phyloP scores from a whole-genome alignment of 2,888 invertebrate genomes.

The Metacarcinus magister region DNA sequence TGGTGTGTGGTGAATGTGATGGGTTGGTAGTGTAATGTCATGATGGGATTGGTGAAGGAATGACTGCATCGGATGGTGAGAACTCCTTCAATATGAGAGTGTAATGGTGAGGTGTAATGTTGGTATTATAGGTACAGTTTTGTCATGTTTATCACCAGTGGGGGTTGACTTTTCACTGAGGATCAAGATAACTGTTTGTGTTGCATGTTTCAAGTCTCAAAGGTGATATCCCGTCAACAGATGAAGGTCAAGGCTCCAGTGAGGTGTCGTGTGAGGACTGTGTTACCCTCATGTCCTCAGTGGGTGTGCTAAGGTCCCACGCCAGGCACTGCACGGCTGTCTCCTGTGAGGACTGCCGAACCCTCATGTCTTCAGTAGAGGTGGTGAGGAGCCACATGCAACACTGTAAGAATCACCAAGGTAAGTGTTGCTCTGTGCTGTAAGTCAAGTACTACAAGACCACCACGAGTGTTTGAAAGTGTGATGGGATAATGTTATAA shows the following conservation, averaged over 20 bases:
- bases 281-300: slow-evolving; percentile 64
- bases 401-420: background rate
- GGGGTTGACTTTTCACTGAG: too few species aligned
- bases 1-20: background rate
- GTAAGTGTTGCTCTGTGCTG: background rate
- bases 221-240: background rate
- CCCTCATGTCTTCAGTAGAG: slow-evolving; percentile 14
- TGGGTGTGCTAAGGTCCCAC: slow-evolving; percentile 57
- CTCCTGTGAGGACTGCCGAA: background rate
- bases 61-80: background rate
- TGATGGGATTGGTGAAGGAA: background rate
- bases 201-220: background rate
- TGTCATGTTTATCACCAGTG: too few species aligned
- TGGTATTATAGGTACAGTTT: background rate
- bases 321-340: slow-evolving; percentile 62
- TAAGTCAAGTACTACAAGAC: background rate
- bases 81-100: background rate
- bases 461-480: background rate
- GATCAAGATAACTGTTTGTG: background rate
- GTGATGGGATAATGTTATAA: background rate
- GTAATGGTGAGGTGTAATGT: background rate
- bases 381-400: slow-evolving; percentile 29
- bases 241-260: background rate
- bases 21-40: background rate
- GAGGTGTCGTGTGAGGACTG: slow-evolving; percentile 61